Evolutionary conservation across 2,797 vertebrate genomes (phyloP).

Genomic region (Ctenosaura bakeri): DNA sequence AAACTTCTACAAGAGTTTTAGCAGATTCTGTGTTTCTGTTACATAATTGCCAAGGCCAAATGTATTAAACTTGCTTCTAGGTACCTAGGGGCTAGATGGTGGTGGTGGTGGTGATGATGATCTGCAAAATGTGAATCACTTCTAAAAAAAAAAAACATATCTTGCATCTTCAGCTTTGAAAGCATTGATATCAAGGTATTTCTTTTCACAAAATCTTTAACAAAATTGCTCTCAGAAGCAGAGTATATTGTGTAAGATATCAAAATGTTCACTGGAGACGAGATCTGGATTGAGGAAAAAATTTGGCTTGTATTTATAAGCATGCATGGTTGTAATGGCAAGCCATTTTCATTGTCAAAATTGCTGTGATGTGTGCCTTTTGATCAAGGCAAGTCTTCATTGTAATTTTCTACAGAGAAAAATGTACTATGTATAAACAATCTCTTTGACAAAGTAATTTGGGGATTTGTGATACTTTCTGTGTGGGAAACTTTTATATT

Average conservation of each 20-base stretch:
- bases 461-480: conserved; percentile 34
- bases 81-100: background rate
- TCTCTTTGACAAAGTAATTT: conserved; percentile 42
- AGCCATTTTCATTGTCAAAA: conserved; percentile 28
- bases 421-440: conserved; percentile 25
- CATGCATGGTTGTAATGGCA: background rate
- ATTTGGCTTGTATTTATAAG: conserved; percentile 15
- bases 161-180: background rate
- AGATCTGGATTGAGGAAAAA: conserved; percentile 9
- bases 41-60: background rate
- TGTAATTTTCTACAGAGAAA: conserved; percentile 41
- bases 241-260: background rate
- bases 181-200: background rate
- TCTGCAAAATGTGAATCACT: background rate
- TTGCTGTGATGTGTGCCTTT: conserved; percentile 29
- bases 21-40: background rate
- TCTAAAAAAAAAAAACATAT: background rate
- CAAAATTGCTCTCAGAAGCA: background rate
- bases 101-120: too few species aligned
- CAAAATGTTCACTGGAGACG: background rate
- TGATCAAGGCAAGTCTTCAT: conserved; percentile 44
- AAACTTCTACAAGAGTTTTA: background rate
- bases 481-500: conserved; percentile 36
- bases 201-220: background rate
- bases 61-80: background rate